Conservation (phyloP, 2,797 vertebrate species). For the Sarcoramphus papa region DNA sequence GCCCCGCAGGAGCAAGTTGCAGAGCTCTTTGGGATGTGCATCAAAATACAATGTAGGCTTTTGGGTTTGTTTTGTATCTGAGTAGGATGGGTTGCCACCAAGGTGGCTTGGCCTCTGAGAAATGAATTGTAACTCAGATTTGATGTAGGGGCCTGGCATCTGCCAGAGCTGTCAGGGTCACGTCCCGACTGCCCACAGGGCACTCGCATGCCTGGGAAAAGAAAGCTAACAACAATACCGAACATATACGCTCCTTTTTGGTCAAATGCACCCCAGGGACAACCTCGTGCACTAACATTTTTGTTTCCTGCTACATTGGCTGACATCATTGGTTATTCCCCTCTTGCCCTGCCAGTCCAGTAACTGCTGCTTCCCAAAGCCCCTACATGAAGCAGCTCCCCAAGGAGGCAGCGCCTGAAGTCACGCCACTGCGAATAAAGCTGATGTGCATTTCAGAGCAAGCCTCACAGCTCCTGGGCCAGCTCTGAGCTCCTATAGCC, state of each 20-base stretch:
- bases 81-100: not conserved
- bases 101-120: not conserved
- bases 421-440: not conserved
- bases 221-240: not conserved
- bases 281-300: not conserved
- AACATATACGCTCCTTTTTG: not conserved
- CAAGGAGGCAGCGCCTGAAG: not conserved
- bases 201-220: not conserved
- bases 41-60: not conserved
- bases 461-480: not conserved
- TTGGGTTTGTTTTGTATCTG: not conserved
- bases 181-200: not conserved
- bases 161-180: not conserved
- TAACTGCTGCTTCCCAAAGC: not conserved
- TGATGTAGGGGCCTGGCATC: not conserved
- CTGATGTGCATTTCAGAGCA: not conserved
- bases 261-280: not conserved
- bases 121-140: not conserved
- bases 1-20: not conserved
- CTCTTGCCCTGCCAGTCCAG: not conserved
- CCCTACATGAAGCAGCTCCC: not conserved
- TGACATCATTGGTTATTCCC: fast-evolving
- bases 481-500: not conserved
- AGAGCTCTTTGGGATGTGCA: not conserved
- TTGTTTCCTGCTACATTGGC: not conserved